Evolutionary conservation across 2,113 vertebrate genomes (phyloP), one percentile per base, ranked within the genome.

Genomic region (Gnathonemus echidnorhynchus): DNA sequence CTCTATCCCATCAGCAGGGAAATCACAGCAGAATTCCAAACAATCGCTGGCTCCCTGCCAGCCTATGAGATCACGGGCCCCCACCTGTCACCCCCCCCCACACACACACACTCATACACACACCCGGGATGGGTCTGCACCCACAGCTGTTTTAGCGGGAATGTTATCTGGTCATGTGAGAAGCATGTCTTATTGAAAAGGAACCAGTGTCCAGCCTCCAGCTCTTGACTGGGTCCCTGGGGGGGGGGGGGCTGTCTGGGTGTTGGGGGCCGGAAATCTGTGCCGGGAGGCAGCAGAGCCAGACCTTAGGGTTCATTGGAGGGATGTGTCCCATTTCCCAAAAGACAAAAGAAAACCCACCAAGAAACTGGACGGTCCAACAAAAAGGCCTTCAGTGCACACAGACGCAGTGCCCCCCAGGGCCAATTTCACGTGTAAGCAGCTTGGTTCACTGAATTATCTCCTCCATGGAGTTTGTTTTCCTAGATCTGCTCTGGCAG

Each of bases 81-180:
- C 94, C 95, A 95, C 96, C 95, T 96, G 95, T 94, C 83, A 49
- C 45, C 7, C 17, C 21, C 45, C 83, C 42, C 19, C 53, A 1
- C 52, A 56, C 19, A 21, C 53, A 56, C 46, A 21, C 84, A 86
- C 35, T 39, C 84, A 27, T 48, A 49, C 84, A 27, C 84, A 50
- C 84, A 8, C 48, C 31, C 93, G 91, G 87, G 91, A 92, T 90
- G 91, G 92, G 92, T 91, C 90, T 86, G 8, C 58, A 17, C 46
- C 10, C 88, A 35, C 90, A 91, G 88, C 92, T 90, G 91, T 90
- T 56, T 80, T 89, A 83, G 83, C 27, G 53, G 84, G 89, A 93
- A 91, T 91, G 92, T 88, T 91, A 93, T 93, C 93, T 94, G 92
- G 94, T 94, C 95, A 96, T 96, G 95, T 90, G 95, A 96, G 95